Percentiles rank a stretch among this genome's conserved stretches.
Conservation (phyloP, 35 echinoderm and acorn worm genomes). For the Stichopus chloronotus region DNA sequence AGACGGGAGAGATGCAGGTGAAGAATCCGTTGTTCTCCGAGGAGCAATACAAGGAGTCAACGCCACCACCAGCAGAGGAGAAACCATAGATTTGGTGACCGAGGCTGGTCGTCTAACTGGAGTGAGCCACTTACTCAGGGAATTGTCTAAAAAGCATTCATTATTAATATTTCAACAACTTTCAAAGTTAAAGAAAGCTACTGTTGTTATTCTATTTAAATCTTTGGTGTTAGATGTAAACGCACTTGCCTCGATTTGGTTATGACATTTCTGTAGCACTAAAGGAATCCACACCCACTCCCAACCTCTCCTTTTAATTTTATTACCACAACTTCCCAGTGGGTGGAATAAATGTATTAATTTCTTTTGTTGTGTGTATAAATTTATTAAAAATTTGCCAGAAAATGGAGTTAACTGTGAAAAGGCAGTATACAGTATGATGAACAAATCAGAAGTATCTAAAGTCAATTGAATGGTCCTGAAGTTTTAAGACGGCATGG, state of each 20-base stretch:
- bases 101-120: background rate
- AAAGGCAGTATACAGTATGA: too few relatives aligned
- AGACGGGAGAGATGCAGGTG: conserved; percentile 99
- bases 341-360: too few relatives aligned
- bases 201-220: background rate
- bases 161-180: background rate
- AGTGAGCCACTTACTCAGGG: conserved; percentile 52
- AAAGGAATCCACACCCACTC: background rate
- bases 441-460: too few relatives aligned
- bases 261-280: background rate
- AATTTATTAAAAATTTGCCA: too few relatives aligned
- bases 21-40: conserved; percentile 97
- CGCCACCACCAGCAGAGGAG: conserved; percentile 56
- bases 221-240: background rate
- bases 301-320: background rate
- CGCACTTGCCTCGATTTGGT: background rate
- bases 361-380: too few relatives aligned
- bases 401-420: too few relatives aligned
- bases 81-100: conserved; percentile 67
- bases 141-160: conserved; percentile 61
- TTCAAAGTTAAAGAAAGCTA: background rate
- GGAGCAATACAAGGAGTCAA: conserved; percentile 71
- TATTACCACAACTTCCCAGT: background rate
- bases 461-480: too few relatives aligned
- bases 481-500: too few relatives aligned